Evolutionary conservation across 2,797 vertebrate species (phyloP), one percentile per base, ranked within the genome.

Genomic region (Aphelocoma californica): DNA sequence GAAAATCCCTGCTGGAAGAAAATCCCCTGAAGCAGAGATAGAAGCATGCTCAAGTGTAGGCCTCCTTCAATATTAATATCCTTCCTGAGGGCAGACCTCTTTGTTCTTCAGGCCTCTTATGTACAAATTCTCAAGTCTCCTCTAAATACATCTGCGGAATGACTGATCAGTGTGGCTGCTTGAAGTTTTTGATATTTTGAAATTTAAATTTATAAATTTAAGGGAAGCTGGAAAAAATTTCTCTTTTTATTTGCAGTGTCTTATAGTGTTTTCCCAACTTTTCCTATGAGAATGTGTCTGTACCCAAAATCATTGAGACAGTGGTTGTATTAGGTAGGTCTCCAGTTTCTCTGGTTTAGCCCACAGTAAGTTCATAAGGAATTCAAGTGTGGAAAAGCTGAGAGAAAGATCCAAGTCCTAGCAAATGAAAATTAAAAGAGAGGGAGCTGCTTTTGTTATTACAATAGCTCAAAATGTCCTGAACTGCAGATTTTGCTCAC

Each of bases 1-100:
- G 95, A 94, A 95, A 96, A 96, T 91, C 91, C 87, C 79, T 1
- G 0, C 75, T 96, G 93, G 72, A 94, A 92, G 77, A 95, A 96
- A 92, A 94, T 90, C 89, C 75, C 82, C 87, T 36, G 61, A 53
- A 93, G 81, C 60, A 65, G 25, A 36, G 32, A 54, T 58, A 87
- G 81, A 90, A 89, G 53, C 34, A 80, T 57, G 71, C 67, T 89
- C 67, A 78, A 64, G 31, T 85, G 38, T 36, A 92, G 72, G 34
- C 15, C n/a, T 87, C 85, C 84, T 95, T 86, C 92, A 79, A 53
- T 80, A 72, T 81, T 92, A 93, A 96, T 91, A 92, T 81, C 56
- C 73, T 90, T 88, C 72, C 91, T 75, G 61, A 85, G 72, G 61
- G 58, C 40, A 91, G 57, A 91, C 5, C n/a, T 40, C 82, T 96